phyloP scores from a whole-genome alignment of 2,888 invertebrate genomes.

The Nomada lathburiana region DNA sequence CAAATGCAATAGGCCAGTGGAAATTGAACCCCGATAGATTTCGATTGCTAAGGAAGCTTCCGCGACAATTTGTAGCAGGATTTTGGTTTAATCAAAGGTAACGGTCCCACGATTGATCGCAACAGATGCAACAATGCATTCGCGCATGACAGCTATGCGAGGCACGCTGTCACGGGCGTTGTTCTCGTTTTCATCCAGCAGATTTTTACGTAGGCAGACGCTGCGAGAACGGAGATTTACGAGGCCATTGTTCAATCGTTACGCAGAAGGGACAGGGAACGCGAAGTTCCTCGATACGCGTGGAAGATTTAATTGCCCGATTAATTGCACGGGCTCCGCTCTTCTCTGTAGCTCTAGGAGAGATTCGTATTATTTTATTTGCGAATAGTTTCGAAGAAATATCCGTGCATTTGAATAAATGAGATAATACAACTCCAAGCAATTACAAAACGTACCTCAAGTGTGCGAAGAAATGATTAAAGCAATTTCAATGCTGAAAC shows the following conservation, averaged over 20 bases:
- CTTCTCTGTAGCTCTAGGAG: neutral
- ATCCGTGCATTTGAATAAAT: too few species aligned
- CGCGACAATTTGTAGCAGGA: neutral
- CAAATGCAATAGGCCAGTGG: neutral
- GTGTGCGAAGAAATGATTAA: too few species aligned
- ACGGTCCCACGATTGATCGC: conserved; percentile 8
- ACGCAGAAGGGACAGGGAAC: conserved; percentile 34
- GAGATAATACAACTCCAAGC: too few species aligned
- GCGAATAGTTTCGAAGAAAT: too few species aligned
- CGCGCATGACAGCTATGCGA: conserved; percentile 35
- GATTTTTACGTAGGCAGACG: conserved; percentile 54
- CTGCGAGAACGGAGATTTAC: conserved; percentile 47
- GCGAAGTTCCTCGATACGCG: conserved; percentile 32
- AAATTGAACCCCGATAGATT: neutral
- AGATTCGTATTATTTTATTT: neutral
- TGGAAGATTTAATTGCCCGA: conserved; percentile 53
- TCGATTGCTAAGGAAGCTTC: neutral
- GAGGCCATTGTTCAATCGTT: conserved; percentile 57
- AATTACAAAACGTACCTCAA: too few species aligned
- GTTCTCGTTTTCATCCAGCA: conserved; percentile 50
- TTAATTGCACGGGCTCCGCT: conserved; percentile 40
- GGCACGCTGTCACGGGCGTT: conserved; percentile 46
- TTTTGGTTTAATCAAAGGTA: neutral
- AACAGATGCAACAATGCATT: conserved; percentile 9
- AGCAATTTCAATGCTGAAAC: too few species aligned